phyloP scores from a whole-genome alignment of 2,797 vertebrate genomes.

The Ataeniobius toweri region DNA sequence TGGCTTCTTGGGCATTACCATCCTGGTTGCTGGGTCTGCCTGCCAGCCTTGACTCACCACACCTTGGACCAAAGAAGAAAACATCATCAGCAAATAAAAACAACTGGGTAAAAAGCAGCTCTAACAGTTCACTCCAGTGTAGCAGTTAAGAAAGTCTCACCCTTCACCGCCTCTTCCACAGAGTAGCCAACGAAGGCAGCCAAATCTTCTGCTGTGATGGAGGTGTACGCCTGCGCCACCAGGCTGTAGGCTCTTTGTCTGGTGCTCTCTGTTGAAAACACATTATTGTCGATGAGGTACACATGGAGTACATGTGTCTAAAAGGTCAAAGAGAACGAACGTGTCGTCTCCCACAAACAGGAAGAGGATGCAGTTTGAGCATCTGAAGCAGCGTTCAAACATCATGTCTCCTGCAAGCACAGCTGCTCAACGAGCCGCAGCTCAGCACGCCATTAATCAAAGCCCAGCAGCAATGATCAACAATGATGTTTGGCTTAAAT shows the following conservation, averaged over 20 bases:
- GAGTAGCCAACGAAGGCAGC: constrained; percentile 95
- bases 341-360: too few species aligned
- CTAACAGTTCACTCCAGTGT: too few species aligned
- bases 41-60: constrained; percentile 96
- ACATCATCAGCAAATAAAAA: neutral
- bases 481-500: too few species aligned
- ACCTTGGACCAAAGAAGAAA: constrained; percentile 71
- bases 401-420: too few species aligned
- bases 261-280: constrained; percentile 79
- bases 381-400: too few species aligned
- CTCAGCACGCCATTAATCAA: too few species aligned
- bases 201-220: constrained; percentile 92
- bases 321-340: too few species aligned
- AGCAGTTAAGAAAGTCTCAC: constrained; percentile 62
- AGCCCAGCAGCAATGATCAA: too few species aligned
- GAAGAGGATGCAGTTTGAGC: too few species aligned
- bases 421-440: too few species aligned
- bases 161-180: constrained; percentile 96
- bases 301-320: too few species aligned
- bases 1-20: constrained; percentile 97
- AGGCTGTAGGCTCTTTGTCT: constrained; percentile 90
- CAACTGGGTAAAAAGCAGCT: neutral
- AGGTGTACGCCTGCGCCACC: constrained; percentile 96
- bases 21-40: constrained; percentile 90
- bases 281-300: neutral